Conservation (phyloP, 2,797 vertebrate species). For the Amazona finschi region DNA sequence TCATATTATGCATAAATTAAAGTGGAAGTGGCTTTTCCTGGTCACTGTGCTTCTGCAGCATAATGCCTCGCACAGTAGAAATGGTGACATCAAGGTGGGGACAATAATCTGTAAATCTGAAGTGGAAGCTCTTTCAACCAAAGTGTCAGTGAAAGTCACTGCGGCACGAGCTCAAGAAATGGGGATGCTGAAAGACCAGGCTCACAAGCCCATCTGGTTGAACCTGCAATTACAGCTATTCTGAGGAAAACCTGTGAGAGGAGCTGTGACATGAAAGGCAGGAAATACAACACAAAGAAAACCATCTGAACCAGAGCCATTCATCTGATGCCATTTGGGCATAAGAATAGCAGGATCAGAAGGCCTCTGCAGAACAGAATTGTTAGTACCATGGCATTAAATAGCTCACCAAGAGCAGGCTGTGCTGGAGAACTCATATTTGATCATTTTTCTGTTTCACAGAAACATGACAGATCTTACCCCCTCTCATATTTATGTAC, state of each 20-base stretch:
- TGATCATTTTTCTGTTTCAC: background rate
- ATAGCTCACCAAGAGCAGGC: background rate
- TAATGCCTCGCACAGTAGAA: background rate
- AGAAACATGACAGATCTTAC: background rate
- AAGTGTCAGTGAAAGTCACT: background rate
- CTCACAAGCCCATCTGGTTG: rapidly evolving
- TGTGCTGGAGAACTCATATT: background rate
- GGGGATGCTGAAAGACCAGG: background rate
- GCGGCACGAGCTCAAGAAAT: background rate
- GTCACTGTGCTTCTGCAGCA: background rate
- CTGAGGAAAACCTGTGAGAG: background rate
- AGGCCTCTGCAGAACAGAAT: background rate
- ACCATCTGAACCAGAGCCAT: background rate
- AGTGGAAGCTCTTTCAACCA: background rate
- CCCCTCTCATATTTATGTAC: background rate
- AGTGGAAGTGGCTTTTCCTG: background rate
- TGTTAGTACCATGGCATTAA: background rate
- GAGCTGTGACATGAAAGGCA: background rate
- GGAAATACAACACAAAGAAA: background rate
- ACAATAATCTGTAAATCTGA: background rate
- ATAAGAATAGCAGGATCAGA: background rate
- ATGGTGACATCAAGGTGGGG: background rate
- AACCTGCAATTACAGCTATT: background rate
- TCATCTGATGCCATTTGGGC: background rate
- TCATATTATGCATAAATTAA: background rate